Evolutionary conservation across 2,113 vertebrate genomes (phyloP).

Genomic region (Eubucco bourcierii): DNA sequence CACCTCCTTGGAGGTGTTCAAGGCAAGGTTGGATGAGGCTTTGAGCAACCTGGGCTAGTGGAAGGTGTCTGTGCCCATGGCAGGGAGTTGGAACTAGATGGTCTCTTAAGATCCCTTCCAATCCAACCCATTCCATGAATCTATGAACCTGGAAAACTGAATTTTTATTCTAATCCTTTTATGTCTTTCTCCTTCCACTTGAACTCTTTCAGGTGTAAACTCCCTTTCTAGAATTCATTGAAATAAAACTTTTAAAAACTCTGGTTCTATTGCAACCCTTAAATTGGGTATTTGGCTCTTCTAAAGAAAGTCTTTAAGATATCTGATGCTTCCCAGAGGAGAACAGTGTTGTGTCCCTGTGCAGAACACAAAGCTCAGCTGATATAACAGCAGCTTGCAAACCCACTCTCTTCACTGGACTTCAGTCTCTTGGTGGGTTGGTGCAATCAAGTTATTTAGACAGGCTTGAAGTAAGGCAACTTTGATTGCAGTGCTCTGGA

Average conservation of each 20-base stretch:
- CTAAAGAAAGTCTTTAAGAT: neutral
- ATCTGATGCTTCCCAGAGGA: neutral
- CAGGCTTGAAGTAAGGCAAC: neutral
- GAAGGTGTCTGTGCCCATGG: too few species aligned
- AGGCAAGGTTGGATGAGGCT: too few species aligned
- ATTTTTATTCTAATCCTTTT: neutral
- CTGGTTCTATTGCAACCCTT: neutral
- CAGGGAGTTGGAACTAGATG: too few species aligned
- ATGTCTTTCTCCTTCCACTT: neutral
- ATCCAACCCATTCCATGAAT: too few species aligned
- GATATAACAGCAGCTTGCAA: neutral
- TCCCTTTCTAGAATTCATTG: neutral
- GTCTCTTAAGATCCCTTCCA: too few species aligned
- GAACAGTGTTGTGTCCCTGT: neutral
- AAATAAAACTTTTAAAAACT: neutral
- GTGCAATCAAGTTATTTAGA: neutral
- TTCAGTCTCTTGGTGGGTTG: rapidly evolving
- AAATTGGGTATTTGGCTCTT: neutral
- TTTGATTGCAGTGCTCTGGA: rapidly evolving
- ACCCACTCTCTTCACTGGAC: neutral
- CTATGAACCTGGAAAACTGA: neutral
- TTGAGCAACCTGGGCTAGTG: too few species aligned
- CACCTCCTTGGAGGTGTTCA: too few species aligned
- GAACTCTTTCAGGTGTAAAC: neutral
- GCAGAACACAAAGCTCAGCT: too few species aligned